Evolutionary conservation across 2,113 vertebrate species (phyloP), one percentile per base, ranked within the genome.

Genomic region (Gymnorhina tibicen): DNA sequence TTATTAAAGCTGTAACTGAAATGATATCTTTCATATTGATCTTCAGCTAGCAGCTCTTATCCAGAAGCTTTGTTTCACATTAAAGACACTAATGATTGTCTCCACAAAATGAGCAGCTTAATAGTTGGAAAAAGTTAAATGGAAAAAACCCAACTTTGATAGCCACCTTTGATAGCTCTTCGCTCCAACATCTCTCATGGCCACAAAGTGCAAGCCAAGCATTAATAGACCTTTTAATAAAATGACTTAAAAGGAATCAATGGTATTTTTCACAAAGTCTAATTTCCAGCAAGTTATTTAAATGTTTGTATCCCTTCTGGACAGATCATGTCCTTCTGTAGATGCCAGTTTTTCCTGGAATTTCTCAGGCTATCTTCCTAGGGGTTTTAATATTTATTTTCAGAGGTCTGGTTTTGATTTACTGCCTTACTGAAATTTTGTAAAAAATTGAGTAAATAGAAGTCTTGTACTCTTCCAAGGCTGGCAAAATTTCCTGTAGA

Each of bases 11-110:
- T 96, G 84, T 94, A 97, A 97, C 95, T 95, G 96, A 97, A 97
- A 98, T 60, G 46, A 82, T 98, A 97, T 97, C 96, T 97, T 93
- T 98, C 95, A 98, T 97, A 98, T 97, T 98, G 97, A 98, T 98
- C 97, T 98, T 97, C 89, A 97, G 96, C 80, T 91, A 97, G 90
- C 98, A 96, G 97, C 97, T 98, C 96, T 98, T 98, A 96, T 98
- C 96, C 97, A 76, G 87, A 96, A 98, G 97, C 97, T 98, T 98
- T 98, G 97, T 97, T 98, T 98, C 96, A 96, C 95, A 97, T 98
- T 97, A 98, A 97, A 98, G 95, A 85, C 80, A 52, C 96, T 98
- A 98, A 98, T 98, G 97, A 98, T 96, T 84, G 90, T 97, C 96
- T 98, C 91, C 53, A 93, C 95, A 94, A 98, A 97, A 97, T 94